A percentile compares a stretch with the other conserved stretches of the same genome.
Evolutionary conservation across 2,797 vertebrate genomes (phyloP).

Genomic region (Onychomys leucogaster): DNA sequence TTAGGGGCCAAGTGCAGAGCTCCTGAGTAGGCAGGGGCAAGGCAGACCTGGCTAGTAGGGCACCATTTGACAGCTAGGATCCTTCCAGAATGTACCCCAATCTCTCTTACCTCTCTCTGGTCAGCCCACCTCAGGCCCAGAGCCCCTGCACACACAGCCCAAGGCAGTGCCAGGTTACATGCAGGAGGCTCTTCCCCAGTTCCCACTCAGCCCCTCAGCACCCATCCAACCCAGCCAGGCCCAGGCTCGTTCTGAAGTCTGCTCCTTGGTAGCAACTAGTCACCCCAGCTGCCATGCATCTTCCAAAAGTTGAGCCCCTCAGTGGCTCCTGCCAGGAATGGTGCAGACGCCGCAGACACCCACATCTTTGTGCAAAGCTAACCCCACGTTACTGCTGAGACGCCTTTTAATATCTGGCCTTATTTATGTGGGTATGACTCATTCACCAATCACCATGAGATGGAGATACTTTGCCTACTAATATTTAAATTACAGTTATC

Average conservation of each 20-base stretch:
- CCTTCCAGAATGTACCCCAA: no score
- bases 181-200: rapidly evolving
- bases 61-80: background rate
- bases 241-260: rapidly evolving
- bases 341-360: conserved; percentile 82
- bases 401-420: conserved; percentile 86
- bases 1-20: rapidly evolving
- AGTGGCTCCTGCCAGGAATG: conserved; percentile 75
- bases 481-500: conserved; percentile 84
- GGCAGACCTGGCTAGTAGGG: background rate
- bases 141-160: background rate
- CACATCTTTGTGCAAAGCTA: conserved; percentile 86
- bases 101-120: background rate
- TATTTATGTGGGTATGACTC: conserved; percentile 89
- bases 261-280: rapidly evolving
- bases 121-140: background rate
- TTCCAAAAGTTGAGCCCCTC: conserved; percentile 65
- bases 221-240: rapidly evolving
- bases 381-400: conserved; percentile 80
- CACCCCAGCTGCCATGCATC: background rate
- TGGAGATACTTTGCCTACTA: conserved; percentile 83
- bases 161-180: background rate
- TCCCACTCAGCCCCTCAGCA: rapidly evolving
- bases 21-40: background rate
- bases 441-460: conserved; percentile 84